These are phyloP conservation scores for Barypeithes pellucidus DNA, from an alignment of 2,888 invertebrate genomes.

Conservation along the genomic window DNA sequence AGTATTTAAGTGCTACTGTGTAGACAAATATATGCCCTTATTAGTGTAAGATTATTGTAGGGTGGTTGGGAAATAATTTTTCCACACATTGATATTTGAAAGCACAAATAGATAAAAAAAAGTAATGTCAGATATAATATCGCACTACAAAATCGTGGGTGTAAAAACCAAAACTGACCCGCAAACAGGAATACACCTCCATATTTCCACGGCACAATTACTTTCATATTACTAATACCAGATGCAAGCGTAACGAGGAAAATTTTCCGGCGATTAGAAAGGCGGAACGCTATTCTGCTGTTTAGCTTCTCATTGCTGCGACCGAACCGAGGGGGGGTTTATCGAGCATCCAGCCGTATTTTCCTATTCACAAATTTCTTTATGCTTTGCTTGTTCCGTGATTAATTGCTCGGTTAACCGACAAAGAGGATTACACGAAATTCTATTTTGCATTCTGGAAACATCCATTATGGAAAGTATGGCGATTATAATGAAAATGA, in stretches of 20 bases:
- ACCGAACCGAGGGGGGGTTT: conserved; percentile 52
- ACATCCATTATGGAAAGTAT: conserved; percentile 48
- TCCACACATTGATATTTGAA: too few species aligned
- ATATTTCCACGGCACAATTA: conserved; percentile 4
- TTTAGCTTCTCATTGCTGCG: conserved; percentile 39
- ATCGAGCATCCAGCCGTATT: conserved; percentile 55
- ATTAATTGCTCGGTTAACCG: conserved; percentile 57
- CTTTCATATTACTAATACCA: conserved; percentile 7
- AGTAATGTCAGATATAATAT: too few species aligned
- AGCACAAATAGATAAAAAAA: too few species aligned
- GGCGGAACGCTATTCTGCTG: conserved; percentile 21
- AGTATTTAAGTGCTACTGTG: too few species aligned
- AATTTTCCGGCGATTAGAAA: conserved; percentile 15
- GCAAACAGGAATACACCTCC: background rate
- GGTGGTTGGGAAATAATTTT: too few species aligned
- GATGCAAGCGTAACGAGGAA: conserved; percentile 13
- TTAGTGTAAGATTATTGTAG: too few species aligned
- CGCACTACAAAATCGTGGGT: too few species aligned
- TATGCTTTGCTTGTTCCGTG: conserved; percentile 51
- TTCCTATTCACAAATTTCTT: conserved; percentile 57
- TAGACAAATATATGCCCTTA: too few species aligned
- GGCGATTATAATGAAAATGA: conserved; percentile 45
- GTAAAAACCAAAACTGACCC: too few species aligned
- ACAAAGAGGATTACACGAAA: conserved; percentile 49
- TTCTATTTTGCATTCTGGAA: conserved; percentile 48